Evolutionary conservation across 2,113 vertebrate genomes (phyloP).

Genomic region (Rhinopomastus cyanomelas): DNA sequence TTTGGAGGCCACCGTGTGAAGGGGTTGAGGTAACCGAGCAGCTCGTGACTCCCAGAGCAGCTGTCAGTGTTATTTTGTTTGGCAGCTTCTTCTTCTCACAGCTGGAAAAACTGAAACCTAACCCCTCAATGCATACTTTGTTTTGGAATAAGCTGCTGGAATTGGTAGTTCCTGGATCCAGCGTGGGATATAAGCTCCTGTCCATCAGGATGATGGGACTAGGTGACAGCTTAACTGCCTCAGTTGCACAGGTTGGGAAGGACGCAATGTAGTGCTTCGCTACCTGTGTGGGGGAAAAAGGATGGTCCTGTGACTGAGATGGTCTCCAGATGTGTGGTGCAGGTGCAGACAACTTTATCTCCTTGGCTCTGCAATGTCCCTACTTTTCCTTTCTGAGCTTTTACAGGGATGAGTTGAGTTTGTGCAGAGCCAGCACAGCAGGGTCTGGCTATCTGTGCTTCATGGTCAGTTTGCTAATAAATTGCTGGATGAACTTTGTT

Average conservation of each 20-base stretch:
- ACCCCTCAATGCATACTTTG: slow-evolving; percentile 48
- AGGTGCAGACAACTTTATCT: background rate
- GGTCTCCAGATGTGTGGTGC: background rate
- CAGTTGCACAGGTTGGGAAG: background rate
- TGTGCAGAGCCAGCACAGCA: background rate
- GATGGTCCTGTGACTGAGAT: background rate
- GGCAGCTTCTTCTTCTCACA: slow-evolving; percentile 41
- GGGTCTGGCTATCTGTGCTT: background rate
- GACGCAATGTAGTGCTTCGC: background rate
- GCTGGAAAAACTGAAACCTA: slow-evolving; percentile 48
- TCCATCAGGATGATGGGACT: slow-evolving; percentile 40
- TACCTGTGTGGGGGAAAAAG: background rate
- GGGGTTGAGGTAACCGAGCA: background rate
- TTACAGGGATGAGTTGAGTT: background rate
- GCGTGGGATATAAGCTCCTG: slow-evolving; percentile 34
- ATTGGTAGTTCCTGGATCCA: slow-evolving; percentile 15
- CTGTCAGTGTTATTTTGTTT: slow-evolving; percentile 62
- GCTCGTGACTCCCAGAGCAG: background rate
- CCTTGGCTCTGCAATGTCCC: background rate
- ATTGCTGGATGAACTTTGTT: background rate
- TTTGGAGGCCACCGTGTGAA: background rate
- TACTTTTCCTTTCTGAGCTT: background rate
- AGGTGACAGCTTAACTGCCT: slow-evolving; percentile 31
- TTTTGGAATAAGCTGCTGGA: slow-evolving; percentile 51
- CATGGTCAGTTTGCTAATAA: background rate